A percentile compares a stretch with the other conserved stretches of the same genome.
These are phyloP conservation scores for Protobothrops flavoviridis DNA, from an alignment of 2,113 vertebrate species.

Conservation along the genomic window DNA sequence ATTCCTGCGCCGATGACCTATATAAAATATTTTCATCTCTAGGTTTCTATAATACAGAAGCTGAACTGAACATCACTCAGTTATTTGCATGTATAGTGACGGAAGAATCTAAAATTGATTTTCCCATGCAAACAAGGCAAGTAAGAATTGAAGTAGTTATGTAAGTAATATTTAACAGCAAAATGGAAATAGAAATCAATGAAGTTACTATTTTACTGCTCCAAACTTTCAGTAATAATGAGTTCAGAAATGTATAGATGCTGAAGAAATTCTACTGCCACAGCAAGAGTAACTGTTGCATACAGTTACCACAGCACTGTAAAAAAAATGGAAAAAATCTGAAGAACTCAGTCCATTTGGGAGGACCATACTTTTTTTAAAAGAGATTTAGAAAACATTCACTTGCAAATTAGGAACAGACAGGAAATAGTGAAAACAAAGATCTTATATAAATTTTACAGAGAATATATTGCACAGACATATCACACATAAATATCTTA, in stretches of 20 bases:
- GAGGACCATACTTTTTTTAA: background rate
- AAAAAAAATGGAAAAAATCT: background rate
- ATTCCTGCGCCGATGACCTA: background rate
- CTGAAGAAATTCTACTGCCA: background rate
- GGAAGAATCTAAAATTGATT: background rate
- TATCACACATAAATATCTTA: background rate
- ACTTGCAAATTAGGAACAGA: background rate
- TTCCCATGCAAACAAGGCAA: background rate
- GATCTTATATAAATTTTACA: fast-evolving
- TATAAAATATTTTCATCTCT: background rate
- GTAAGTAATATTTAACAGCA: background rate
- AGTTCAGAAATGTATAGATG: background rate
- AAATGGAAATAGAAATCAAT: background rate
- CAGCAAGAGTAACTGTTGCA: background rate
- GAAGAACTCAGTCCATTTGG: background rate
- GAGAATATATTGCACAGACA: background rate
- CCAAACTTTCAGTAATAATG: background rate
- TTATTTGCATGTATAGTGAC: background rate
- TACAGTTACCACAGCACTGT: background rate
- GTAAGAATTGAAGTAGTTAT: background rate
- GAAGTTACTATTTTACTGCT: background rate
- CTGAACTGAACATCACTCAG: background rate
- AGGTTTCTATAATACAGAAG: background rate
- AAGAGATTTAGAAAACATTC: background rate
- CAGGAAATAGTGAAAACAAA: slow-evolving; percentile 14